Conservation (phyloP, 1,140 invertebrate species). For the Caenorhabditis tropicalis region DNA sequence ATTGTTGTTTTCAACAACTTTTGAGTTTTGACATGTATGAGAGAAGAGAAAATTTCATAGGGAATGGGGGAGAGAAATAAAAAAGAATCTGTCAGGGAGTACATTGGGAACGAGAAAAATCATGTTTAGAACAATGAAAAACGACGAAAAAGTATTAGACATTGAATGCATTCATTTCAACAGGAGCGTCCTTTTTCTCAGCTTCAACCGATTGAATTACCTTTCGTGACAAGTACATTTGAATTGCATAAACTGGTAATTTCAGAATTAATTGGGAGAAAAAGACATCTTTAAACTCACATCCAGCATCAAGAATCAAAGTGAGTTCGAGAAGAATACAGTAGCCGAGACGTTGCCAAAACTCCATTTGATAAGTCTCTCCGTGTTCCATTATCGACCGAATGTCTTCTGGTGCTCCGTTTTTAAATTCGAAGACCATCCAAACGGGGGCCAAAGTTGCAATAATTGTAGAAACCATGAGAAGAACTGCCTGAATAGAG, state of each 20-base stretch:
- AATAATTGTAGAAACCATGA: not conserved
- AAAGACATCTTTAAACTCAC: not conserved
- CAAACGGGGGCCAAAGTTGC: not conserved
- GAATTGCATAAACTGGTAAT: constrained; percentile 1
- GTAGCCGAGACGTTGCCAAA: not conserved
- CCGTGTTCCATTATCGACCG: not conserved
- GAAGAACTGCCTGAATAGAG: not conserved
- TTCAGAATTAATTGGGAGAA: not conserved
- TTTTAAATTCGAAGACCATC: constrained; percentile 15
- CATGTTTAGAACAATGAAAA: not conserved
- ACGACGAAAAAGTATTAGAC: no score
- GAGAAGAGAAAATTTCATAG: not conserved
- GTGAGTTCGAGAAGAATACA: constrained; percentile 8
- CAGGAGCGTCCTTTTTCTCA: not conserved
- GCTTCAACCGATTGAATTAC: not conserved
- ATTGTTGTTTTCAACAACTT: no score
- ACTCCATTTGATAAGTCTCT: constrained; percentile 12
- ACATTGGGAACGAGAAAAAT: not conserved
- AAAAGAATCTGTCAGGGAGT: not conserved
- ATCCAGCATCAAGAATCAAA: constrained; percentile 13
- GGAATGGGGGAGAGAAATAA: not conserved
- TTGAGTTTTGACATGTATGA: not conserved
- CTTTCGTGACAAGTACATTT: constrained; percentile 1
- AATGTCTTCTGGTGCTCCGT: constrained; percentile 12
- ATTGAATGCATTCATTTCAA: constrained; percentile 5